Percentiles rank a stretch among this genome's conserved stretches.
Evolutionary conservation across 1,140 invertebrate genomes (phyloP).

Genomic region (Brachionus koreanus): DNA sequence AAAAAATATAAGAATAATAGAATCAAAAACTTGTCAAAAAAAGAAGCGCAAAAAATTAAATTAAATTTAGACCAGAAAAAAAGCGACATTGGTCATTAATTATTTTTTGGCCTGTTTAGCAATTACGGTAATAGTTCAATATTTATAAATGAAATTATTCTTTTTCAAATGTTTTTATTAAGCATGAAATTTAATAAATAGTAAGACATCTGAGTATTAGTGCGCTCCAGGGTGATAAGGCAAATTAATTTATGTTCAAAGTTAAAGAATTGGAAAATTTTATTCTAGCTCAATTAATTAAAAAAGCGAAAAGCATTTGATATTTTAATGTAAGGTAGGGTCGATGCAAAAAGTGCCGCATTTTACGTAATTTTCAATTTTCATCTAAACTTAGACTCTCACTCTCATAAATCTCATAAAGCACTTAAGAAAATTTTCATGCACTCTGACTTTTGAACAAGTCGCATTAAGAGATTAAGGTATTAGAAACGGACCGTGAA

Average conservation of each 20-base stretch:
- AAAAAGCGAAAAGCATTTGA: slow-evolving; percentile 3
- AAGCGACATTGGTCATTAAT: too few relatives aligned
- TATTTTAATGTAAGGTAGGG: background rate
- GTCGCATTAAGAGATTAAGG: slow-evolving; percentile 36
- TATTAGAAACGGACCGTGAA: background rate
- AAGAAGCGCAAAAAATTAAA: too few relatives aligned
- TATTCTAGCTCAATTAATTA: background rate
- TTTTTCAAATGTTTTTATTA: too few relatives aligned
- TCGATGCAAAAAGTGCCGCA: background rate
- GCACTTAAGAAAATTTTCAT: background rate
- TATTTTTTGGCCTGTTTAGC: too few relatives aligned
- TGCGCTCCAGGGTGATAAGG: background rate
- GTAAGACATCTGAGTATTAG: background rate
- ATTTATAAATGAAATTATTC: too few relatives aligned
- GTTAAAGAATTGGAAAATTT: background rate
- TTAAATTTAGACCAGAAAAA: too few relatives aligned
- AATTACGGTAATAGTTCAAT: too few relatives aligned
- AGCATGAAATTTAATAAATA: background rate
- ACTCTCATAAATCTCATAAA: slow-evolving; percentile 1
- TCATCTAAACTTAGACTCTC: background rate
- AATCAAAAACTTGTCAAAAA: too few relatives aligned
- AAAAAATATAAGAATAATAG: too few relatives aligned
- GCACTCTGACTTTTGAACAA: slow-evolving; percentile 29
- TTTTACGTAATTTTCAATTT: slow-evolving; percentile 40
- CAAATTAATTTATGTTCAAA: background rate